Percentiles rank a stretch among this genome's conserved stretches.
phyloP scores from a whole-genome alignment of 2,797 vertebrate genomes.

The Allobates femoralis region DNA sequence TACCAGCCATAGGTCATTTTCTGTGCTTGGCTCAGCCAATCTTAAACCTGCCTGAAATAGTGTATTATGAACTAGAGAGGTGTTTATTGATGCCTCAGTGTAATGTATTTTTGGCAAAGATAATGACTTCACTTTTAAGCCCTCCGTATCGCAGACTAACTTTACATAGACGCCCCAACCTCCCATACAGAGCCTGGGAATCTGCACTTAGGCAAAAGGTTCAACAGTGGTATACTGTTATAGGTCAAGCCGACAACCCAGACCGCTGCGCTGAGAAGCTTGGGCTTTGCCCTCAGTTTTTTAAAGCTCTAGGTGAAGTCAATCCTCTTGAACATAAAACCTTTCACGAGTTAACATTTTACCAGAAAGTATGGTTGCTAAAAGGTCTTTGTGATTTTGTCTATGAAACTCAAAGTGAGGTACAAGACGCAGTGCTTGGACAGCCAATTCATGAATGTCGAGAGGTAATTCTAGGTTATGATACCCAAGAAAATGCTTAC shows the following conservation, averaged over 20 bases:
- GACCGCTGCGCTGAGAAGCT: slow-evolving; percentile 86
- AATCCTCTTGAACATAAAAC: slow-evolving; percentile 89
- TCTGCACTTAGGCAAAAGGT: slow-evolving; percentile 89
- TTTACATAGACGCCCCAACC: slow-evolving; percentile 85
- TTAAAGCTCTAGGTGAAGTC: slow-evolving; percentile 85
- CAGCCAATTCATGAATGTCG: slow-evolving; percentile 98
- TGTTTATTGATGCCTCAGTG: slow-evolving; percentile 97
- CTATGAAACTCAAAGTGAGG: slow-evolving; percentile 95
- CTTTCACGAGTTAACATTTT: slow-evolving; percentile 91
- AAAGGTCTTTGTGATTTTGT: slow-evolving; percentile 96
- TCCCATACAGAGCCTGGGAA: slow-evolving; percentile 93
- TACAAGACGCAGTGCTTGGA: slow-evolving; percentile 91
- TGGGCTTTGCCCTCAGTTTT: slow-evolving; percentile 92
- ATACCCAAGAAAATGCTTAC: slow-evolving; percentile 91
- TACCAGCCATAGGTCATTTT: slow-evolving; percentile 97
- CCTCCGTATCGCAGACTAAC: slow-evolving; percentile 86
- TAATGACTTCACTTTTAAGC: slow-evolving; percentile 95
- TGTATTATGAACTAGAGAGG: slow-evolving; percentile 96
- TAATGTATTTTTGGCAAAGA: slow-evolving; percentile 91
- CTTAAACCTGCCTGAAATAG: slow-evolving; percentile 94
- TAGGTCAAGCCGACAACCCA: slow-evolving; percentile 85
- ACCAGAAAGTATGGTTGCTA: slow-evolving; percentile 94
- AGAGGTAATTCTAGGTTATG: slow-evolving; percentile 98
- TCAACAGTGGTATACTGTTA: slow-evolving; percentile 86
- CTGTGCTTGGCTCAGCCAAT: slow-evolving; percentile 95